Evolutionary conservation across 2,797 vertebrate genomes (phyloP), one percentile per base, ranked within the genome.

Genomic region (Fringilla coelebs): DNA sequence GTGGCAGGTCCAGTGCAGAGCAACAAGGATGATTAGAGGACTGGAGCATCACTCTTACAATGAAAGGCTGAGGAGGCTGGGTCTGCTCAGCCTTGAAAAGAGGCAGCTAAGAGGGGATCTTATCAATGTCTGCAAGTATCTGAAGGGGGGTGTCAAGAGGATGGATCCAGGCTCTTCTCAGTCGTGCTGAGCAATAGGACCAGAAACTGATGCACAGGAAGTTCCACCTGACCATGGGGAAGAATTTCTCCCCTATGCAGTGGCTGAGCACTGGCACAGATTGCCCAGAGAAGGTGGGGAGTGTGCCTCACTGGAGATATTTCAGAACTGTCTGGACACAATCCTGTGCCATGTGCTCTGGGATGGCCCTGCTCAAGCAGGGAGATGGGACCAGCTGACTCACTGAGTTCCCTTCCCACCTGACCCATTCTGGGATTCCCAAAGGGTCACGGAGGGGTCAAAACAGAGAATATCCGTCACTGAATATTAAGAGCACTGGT

Each of bases 221-320:
- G 7, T 20, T 68, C n/a, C 72, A 45, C 38, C 28, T 60, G 32
- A 24, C 3, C 24, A 24, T 28, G 38, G 6, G 7, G 7, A 38
- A 19, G 45, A 60, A 52, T 2, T 38, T 60, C 32, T 73, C 29
- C 6, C 14, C 25, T 40, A 17, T 36, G 9, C 14, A 58, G 45
- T 31, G 22, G 43, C 14, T 0, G 0, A 3, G 18, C 19, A 29
- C 15, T 11, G 46, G n/a, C 7, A 68, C 29, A 60, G 29, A n/a
- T 7, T 52, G 10, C 2, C 15, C 63, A 52, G 17, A 32, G 40
- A 54, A 4, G 2, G 2, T 18, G 17, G 32, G 46, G 25, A 54
- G 10, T 48, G 1, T 41, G 18, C 15, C 8, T 32, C 34, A 28
- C 31, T 17, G 34, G 17, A 67, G 15, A 31, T 32, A 32, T 34